These are phyloP conservation scores for Gephyroberyx darwinii DNA, from an alignment of 2,797 vertebrate species.

Conservation along the genomic window DNA sequence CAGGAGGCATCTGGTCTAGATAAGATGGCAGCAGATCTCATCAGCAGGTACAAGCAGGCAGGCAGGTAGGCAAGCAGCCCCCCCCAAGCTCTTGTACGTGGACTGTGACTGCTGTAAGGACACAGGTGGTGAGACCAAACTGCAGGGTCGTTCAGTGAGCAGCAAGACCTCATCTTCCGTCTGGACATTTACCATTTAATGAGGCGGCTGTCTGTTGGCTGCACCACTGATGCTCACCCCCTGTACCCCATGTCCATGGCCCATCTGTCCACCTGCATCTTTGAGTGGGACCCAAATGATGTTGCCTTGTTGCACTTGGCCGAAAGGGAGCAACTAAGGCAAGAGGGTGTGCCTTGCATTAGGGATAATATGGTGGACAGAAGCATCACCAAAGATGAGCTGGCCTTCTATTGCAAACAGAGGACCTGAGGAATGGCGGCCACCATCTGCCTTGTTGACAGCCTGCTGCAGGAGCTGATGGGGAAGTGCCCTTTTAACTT, in stretches of 20 bases:
- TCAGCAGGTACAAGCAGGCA: slow-evolving; percentile 7
- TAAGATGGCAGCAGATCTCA: slow-evolving; percentile 4
- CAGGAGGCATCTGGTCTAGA: slow-evolving; percentile 29
- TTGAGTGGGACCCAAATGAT: slow-evolving; percentile 22
- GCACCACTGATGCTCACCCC: slow-evolving; percentile 13
- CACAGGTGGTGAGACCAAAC: slow-evolving; percentile 12
- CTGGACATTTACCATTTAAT: slow-evolving; percentile 38
- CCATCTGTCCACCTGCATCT: neutral
- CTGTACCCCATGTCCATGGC: slow-evolving; percentile 21
- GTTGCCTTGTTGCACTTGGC: slow-evolving; percentile 1
- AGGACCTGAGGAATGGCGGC: neutral
- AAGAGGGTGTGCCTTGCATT: no score
- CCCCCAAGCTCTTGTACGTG: slow-evolving; percentile 21
- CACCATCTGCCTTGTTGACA: neutral
- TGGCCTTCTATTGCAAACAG: neutral
- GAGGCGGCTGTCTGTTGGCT: neutral
- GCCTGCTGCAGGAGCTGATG: neutral
- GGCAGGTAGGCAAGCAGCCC: neutral
- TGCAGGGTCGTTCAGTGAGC: slow-evolving; percentile 17
- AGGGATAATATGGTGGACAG: neutral
- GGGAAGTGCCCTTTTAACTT: neutral
- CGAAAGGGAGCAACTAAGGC: no score
- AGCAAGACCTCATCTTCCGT: neutral
- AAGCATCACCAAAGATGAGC: neutral
- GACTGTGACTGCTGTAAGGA: slow-evolving; percentile 40